These are phyloP conservation scores for Lycophotia porphyrea DNA, from an alignment of 2,888 invertebrate species.

Conservation along the genomic window DNA sequence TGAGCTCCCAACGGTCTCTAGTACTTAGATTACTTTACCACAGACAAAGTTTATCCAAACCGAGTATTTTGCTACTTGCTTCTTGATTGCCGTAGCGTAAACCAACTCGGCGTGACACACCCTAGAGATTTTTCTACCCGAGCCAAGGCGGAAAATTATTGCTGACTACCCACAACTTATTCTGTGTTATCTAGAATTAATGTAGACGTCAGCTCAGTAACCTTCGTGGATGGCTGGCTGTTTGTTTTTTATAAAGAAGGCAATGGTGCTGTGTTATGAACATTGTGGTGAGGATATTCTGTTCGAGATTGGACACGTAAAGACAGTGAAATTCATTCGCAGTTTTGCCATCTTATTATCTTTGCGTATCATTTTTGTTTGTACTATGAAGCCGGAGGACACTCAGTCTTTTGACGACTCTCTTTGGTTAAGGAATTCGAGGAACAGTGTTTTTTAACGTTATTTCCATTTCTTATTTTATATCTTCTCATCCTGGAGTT, in stretches of 20 bases:
- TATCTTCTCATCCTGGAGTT: too few species aligned
- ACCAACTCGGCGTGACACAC: constrained; percentile 62
- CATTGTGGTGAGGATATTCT: not conserved
- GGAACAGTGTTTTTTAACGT: too few species aligned
- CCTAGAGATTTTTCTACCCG: constrained; percentile 66
- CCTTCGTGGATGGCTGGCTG: not conserved
- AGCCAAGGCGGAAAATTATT: constrained; percentile 59
- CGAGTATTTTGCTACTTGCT: constrained; percentile 67
- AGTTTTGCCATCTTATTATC: not conserved
- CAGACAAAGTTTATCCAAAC: constrained; percentile 69
- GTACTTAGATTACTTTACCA: constrained; percentile 67
- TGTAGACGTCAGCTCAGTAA: constrained; percentile 24
- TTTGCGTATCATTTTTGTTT: not conserved
- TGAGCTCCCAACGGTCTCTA: constrained; percentile 58
- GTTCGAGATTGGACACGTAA: not conserved
- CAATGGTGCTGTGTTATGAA: not conserved
- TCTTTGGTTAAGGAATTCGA: not conserved
- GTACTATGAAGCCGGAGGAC: not conserved
- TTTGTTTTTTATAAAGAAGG: not conserved
- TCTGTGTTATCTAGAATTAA: constrained; percentile 56
- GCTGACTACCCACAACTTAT: constrained; percentile 53
- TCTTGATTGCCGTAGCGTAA: constrained; percentile 63
- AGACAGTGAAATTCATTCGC: not conserved
- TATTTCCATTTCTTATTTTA: too few species aligned
- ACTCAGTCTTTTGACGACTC: not conserved